These are phyloP conservation scores for Apodemus sylvaticus DNA, from an alignment of 2,113 vertebrate genomes.

Conservation along the genomic window DNA sequence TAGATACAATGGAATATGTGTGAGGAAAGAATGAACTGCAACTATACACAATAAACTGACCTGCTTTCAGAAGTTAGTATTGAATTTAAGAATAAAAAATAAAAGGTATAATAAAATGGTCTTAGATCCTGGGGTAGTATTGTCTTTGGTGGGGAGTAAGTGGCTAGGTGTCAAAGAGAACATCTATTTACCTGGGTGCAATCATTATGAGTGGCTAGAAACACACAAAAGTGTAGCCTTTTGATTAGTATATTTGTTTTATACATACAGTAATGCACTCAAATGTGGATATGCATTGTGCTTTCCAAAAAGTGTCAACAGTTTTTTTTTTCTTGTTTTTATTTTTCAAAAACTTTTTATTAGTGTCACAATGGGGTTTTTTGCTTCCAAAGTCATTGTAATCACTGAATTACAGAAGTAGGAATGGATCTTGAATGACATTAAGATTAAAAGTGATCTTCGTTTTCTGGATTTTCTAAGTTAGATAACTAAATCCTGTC, in stretches of 20 bases:
- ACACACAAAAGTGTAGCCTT: not conserved
- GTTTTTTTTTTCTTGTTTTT: not conserved
- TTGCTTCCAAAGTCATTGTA: not conserved
- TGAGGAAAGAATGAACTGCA: not conserved
- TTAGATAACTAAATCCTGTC: not conserved
- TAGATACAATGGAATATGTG: slow-evolving; percentile 7
- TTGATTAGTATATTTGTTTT: not conserved
- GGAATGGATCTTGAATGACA: not conserved
- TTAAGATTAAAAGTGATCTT: not conserved
- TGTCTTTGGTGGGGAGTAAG: not conserved
- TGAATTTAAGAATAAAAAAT: slow-evolving; percentile 51
- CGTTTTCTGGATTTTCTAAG: not conserved
- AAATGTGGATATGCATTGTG: not conserved
- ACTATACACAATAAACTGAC: not conserved
- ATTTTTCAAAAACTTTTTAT: no score
- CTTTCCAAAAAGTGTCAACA: not conserved
- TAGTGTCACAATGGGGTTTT: not conserved
- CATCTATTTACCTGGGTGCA: not conserved
- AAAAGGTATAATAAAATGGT: slow-evolving; percentile 15
- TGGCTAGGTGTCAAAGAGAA: not conserved
- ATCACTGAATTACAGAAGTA: not conserved
- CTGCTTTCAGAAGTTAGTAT: not conserved
- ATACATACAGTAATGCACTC: not conserved
- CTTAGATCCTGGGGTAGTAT: not conserved
- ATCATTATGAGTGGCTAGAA: not conserved